Conservation (phyloP, 2,113 vertebrate species). For the Spilogale gracilis region DNA sequence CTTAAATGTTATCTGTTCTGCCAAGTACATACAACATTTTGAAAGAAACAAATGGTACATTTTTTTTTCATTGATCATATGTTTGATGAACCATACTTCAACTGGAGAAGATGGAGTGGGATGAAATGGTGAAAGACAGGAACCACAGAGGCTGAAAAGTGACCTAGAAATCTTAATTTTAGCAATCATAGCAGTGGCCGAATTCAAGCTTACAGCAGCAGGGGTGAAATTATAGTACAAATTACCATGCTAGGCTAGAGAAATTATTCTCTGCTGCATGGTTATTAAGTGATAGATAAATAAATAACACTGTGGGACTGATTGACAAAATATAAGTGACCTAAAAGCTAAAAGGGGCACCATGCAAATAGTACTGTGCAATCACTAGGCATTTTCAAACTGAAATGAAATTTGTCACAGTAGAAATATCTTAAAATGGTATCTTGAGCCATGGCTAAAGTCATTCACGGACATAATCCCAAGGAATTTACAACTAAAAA, state of each 20-base stretch:
- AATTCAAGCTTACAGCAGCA: slow-evolving; percentile 88
- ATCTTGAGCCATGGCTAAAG: slow-evolving; percentile 61
- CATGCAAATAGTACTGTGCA: slow-evolving; percentile 86
- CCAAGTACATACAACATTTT: background rate
- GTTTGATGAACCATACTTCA: slow-evolving; percentile 80
- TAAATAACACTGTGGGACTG: slow-evolving; percentile 90
- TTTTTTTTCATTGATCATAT: slow-evolving; percentile 74
- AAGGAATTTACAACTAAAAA: background rate
- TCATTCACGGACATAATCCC: slow-evolving; percentile 38
- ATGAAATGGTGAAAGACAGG: slow-evolving; percentile 87
- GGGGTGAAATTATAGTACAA: slow-evolving; percentile 90
- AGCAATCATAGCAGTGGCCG: slow-evolving; percentile 88
- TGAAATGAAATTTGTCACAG: slow-evolving; percentile 88
- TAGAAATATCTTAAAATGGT: slow-evolving; percentile 81
- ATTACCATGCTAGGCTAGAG: slow-evolving; percentile 90
- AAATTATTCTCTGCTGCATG: slow-evolving; percentile 90
- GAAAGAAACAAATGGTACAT: slow-evolving; percentile 57
- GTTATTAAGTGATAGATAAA: slow-evolving; percentile 91
- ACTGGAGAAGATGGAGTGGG: slow-evolving; percentile 79
- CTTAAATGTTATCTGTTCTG: background rate
- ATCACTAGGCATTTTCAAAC: slow-evolving; percentile 83
- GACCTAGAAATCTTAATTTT: slow-evolving; percentile 91
- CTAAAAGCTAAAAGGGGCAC: slow-evolving; percentile 87
- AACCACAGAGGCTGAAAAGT: slow-evolving; percentile 86
- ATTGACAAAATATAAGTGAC: slow-evolving; percentile 91